Evolutionary conservation across 2,113 vertebrate genomes (phyloP).

Genomic region (Numenius arquata): DNA sequence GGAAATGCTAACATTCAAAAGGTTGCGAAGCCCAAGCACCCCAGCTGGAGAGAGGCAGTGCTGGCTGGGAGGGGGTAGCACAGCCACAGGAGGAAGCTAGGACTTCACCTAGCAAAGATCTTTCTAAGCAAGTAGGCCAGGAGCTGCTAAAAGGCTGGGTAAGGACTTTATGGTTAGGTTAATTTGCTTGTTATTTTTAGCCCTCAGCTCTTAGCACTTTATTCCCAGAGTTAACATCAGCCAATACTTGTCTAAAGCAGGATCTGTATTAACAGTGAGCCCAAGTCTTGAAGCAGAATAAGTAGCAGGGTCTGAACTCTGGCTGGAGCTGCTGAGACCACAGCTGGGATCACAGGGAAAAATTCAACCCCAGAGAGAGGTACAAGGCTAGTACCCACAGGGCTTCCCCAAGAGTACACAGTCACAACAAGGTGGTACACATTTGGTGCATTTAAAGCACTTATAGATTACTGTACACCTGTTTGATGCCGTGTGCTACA

Average conservation of each 20-base stretch:
- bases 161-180: background rate
- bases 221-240: background rate
- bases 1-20: background rate
- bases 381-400: background rate
- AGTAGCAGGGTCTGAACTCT: background rate
- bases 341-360: fast-evolving
- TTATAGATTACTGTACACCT: background rate
- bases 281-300: background rate
- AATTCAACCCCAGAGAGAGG: background rate
- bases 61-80: background rate
- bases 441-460: background rate
- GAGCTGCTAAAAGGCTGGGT: background rate
- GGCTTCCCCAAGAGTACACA: background rate
- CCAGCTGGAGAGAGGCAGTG: background rate
- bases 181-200: background rate
- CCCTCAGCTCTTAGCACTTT: background rate
- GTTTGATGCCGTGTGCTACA: background rate
- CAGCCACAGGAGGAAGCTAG: fast-evolving
- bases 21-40: background rate
- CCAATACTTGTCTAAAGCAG: background rate
- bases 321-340: background rate
- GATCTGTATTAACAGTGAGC: background rate
- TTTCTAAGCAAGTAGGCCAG: background rate
- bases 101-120: background rate
- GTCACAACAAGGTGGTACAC: fast-evolving